A percentile compares a stretch with the other conserved stretches of the same genome.
phyloP scores from a whole-genome alignment of 2,113 vertebrate genomes.

The Formicarius rufipectus region DNA sequence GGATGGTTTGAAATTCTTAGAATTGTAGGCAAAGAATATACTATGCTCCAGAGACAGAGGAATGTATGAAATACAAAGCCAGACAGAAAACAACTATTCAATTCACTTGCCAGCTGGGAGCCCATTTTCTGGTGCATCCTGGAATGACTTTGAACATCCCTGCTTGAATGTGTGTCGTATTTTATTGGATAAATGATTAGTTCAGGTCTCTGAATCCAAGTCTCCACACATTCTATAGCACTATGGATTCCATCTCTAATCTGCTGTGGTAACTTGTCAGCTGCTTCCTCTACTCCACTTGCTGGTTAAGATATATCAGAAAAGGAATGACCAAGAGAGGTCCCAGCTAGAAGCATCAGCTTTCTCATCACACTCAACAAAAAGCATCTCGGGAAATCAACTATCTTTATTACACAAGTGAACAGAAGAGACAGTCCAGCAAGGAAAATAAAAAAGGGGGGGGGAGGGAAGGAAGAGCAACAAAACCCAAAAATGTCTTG shows the following conservation, averaged over 20 bases:
- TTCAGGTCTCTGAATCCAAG: neutral
- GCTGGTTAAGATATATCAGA: neutral
- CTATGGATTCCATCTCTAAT: neutral
- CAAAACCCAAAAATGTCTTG: too few relatives aligned
- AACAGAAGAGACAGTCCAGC: neutral
- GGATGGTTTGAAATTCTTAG: neutral
- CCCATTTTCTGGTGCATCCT: neutral
- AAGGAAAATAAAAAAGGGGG: neutral
- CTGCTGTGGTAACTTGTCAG: neutral
- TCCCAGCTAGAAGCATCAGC: neutral
- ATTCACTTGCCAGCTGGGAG: neutral
- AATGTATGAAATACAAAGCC: neutral
- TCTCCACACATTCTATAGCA: neutral
- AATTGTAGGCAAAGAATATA: neutral
- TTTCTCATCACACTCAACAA: neutral
- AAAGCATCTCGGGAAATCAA: neutral
- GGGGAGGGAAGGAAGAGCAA: neutral
- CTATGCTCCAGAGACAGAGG: neutral
- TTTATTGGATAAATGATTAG: neutral
- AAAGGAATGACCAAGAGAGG: neutral
- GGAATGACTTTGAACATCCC: neutral
- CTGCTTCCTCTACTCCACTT: neutral
- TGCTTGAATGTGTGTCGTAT: neutral
- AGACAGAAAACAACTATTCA: neutral
- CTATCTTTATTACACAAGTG: neutral